These are phyloP conservation scores for Martes martes DNA, from an alignment of 2,113 vertebrate genomes.

Conservation along the genomic window DNA sequence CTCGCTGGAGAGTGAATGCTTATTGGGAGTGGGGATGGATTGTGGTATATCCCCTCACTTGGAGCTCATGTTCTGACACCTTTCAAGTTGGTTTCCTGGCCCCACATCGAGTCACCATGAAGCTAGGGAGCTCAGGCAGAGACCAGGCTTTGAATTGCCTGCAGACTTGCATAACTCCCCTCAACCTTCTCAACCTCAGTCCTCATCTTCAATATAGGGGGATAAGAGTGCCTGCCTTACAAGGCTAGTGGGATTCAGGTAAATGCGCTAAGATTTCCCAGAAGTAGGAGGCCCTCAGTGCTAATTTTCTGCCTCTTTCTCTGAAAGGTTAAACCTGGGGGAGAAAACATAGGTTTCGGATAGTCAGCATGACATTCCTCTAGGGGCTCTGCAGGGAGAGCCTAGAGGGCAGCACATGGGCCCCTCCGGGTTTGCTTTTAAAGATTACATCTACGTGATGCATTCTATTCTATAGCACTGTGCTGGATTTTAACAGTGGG, in stretches of 20 bases:
- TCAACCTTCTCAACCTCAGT: background rate
- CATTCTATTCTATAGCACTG: background rate
- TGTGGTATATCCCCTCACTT: background rate
- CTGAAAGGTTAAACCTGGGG: background rate
- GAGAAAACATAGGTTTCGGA: background rate
- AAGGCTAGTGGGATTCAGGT: background rate
- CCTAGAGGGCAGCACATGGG: background rate
- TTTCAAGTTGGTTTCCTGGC: background rate
- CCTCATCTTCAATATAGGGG: background rate
- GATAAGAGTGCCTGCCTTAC: background rate
- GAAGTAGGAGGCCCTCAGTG: background rate
- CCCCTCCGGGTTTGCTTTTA: background rate
- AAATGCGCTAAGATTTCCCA: background rate
- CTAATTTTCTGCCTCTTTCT: background rate
- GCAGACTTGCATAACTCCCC: background rate
- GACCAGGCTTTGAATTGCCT: background rate
- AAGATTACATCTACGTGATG: background rate
- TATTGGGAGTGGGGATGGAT: accelerated
- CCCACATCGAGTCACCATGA: background rate
- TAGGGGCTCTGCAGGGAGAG: background rate
- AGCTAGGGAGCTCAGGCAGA: background rate
- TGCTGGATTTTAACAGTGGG: slow-evolving; percentile 9
- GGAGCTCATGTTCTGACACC: background rate
- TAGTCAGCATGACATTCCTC: background rate
- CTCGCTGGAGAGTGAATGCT: background rate